These are phyloP conservation scores for Gryllus longicercus DNA, from an alignment of 2,888 invertebrate species.

Conservation along the genomic window DNA sequence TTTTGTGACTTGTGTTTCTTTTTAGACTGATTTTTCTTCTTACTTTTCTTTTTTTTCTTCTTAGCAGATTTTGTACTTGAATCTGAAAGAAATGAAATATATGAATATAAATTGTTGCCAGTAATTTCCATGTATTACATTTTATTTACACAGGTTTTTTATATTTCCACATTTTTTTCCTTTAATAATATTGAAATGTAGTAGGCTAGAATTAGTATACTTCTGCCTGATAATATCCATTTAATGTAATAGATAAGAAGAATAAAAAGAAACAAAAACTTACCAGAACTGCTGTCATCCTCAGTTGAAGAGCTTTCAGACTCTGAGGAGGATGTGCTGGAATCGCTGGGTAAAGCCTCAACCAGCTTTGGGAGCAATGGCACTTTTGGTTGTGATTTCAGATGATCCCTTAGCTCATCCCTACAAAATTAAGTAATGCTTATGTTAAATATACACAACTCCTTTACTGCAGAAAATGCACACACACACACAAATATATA, in stretches of 20 bases:
- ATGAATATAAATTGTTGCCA: too few relatives aligned
- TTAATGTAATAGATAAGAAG: neutral
- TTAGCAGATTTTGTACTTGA: conserved; percentile 42
- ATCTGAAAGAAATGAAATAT: conserved; percentile 33
- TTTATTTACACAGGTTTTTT: too few relatives aligned
- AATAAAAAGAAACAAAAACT: neutral
- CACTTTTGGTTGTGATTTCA: conserved; percentile 73
- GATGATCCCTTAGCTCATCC: conserved; percentile 83
- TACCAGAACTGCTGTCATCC: conserved; percentile 42
- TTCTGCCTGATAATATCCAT: too few relatives aligned
- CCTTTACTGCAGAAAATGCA: conserved; percentile 19
- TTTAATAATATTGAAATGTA: too few relatives aligned
- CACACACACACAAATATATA: neutral
- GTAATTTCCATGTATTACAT: too few relatives aligned
- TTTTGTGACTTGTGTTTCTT: conserved; percentile 37
- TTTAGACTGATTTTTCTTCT: conserved; percentile 38
- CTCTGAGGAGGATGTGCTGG: conserved; percentile 40
- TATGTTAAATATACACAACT: too few relatives aligned
- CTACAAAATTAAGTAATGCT: conserved; percentile 41
- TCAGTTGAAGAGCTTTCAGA: conserved; percentile 42
- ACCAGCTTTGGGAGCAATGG: conserved; percentile 39
- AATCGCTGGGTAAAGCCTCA: conserved; percentile 37
- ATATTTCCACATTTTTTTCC: too few relatives aligned
- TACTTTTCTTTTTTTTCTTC: conserved; percentile 36
- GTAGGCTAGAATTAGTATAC: too few relatives aligned